These are phyloP conservation scores for Chromoteleia sp. DNA, from an alignment of 2,888 invertebrate species.

Conservation along the genomic window DNA sequence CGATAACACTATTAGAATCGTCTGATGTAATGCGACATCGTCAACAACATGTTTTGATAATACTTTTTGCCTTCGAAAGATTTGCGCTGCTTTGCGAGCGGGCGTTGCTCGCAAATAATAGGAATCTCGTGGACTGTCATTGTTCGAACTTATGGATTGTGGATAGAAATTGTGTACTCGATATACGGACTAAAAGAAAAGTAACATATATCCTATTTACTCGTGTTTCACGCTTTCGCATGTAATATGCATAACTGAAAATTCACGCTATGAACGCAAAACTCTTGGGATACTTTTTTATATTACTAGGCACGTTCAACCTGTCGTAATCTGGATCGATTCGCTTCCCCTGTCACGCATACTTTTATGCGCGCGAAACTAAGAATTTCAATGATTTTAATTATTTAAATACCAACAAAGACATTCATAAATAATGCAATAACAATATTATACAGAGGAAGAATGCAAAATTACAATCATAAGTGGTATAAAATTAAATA, in stretches of 20 bases:
- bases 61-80: neutral
- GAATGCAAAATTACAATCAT: too few species aligned
- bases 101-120: conserved; percentile 20
- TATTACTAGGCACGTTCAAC: conserved; percentile 49
- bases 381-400: conserved; percentile 35
- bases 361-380: conserved; percentile 11
- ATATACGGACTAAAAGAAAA: conserved; percentile 31
- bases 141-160: conserved; percentile 29
- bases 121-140: conserved; percentile 33
- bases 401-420: conserved; percentile 21
- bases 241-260: conserved; percentile 55
- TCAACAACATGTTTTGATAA: neutral
- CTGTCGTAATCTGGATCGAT: conserved; percentile 61
- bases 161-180: conserved; percentile 34
- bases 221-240: conserved; percentile 42
- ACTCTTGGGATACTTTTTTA: conserved; percentile 53
- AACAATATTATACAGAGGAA: too few species aligned
- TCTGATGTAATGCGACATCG: neutral
- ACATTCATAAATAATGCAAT: too few species aligned
- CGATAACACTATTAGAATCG: too few species aligned
- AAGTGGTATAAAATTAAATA: too few species aligned
- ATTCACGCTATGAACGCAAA: conserved; percentile 45
- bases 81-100: neutral
- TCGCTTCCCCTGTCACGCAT: conserved; percentile 35
- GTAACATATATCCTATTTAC: conserved; percentile 52